A percentile compares a stretch with the other conserved stretches of the same genome.
Conservation (phyloP, 2,888 invertebrate genomes). For the Hanleya hanleyi region DNA sequence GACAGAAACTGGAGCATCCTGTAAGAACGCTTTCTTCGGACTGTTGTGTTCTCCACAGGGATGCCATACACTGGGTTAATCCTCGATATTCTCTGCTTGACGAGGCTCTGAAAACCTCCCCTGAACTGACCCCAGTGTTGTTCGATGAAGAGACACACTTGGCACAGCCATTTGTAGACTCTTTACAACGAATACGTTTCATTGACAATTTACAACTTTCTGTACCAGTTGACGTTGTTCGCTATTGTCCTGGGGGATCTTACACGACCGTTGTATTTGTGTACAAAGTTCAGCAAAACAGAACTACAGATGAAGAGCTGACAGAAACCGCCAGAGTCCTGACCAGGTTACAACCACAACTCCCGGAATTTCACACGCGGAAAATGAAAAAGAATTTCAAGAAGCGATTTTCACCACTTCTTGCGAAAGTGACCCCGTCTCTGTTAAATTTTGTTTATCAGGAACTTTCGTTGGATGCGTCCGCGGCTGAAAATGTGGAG, state of each 20-base stretch:
- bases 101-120: background rate
- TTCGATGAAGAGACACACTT: background rate
- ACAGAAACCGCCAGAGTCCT: background rate
- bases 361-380: slow-evolving; percentile 10
- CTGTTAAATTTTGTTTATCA: background rate
- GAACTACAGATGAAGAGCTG: background rate
- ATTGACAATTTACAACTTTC: background rate
- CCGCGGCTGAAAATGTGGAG: background rate
- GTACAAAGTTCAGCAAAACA: background rate
- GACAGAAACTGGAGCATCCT: background rate
- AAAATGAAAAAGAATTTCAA: slow-evolving; percentile 2
- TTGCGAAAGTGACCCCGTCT: slow-evolving; percentile 12
- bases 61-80: background rate
- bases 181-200: background rate
- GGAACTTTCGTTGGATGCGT: background rate
- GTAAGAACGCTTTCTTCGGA: background rate
- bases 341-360: background rate
- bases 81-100: background rate
- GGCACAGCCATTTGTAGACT: background rate
- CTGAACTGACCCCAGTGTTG: background rate
- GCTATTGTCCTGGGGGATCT: background rate
- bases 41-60: background rate
- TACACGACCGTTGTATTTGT: background rate
- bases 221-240: background rate
- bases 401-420: slow-evolving; percentile 11